Base-by-base conservation (phyloP, 2,113 vertebrate species). In the Scalopus aquaticus region DNA sequence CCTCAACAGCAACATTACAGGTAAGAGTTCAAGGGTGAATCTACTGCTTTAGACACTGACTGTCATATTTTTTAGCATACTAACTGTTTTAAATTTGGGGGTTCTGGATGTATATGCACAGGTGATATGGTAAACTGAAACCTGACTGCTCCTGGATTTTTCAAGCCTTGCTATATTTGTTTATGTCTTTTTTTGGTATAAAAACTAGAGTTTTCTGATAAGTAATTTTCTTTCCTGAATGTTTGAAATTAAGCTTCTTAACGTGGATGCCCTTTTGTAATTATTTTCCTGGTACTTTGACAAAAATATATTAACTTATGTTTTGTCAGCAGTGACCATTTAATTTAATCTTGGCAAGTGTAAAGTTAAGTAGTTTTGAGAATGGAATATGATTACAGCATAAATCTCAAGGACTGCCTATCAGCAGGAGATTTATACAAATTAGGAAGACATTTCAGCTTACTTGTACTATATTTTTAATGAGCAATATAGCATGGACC, bases 1-100 rank as follows among this genome's bases (percentile, higher is more conserved):
- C 99, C 99, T 11, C 99, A 99, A 92, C 99, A 98, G 22, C 98
- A 98, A 70, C 98, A 99, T 98, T 99, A 99, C 98, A 99, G 99
- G 99, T 99, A 98, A 62, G 9, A 84, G 3, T 73, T 91, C 10
- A 86, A 76, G 58, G 44, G 30, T 73, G 89, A 78, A 51, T 67
- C 91, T 20, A 58, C 44, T 77, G 60, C 12, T 35, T 37, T 95
- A 76, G 16, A 28, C 70, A 69, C 22, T 60, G 28, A 60, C 6
- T 65, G 19, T 72, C 37, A 30, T 51, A 86, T 74, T 93, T 94
- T 93, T 49, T 62, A 91, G 78, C 10, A 83, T 91, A 46, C 65
- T 79, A 44, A 65, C 56, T 91, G 11, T 32, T 85, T 72, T 95
- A 80, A 78, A 26, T 62, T 62, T 69, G 32, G 17, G 62, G 1